Evolutionary conservation across 2,113 vertebrate genomes (phyloP).

Genomic region (Hypocryptadius cinnamomeus): DNA sequence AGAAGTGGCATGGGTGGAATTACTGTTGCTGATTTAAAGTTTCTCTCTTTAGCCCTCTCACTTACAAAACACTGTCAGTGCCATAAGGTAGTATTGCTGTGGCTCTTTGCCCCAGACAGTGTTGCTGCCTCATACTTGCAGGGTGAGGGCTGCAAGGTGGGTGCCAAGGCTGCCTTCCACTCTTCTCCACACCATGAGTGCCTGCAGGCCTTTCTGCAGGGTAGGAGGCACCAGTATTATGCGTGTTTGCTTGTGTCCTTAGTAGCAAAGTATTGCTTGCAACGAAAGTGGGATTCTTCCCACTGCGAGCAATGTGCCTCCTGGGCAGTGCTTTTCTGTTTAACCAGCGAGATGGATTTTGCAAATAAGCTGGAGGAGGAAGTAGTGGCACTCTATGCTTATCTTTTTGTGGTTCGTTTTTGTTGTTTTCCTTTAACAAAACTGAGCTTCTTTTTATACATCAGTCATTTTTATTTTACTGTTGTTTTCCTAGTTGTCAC

Average conservation of each 20-base stretch:
- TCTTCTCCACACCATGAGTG: neutral
- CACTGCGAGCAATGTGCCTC: neutral
- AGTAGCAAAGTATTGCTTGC: slow-evolving; percentile 34
- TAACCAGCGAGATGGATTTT: neutral
- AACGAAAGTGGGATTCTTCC: neutral
- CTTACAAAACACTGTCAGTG: neutral
- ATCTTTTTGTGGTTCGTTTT: neutral
- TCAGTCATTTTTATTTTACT: neutral
- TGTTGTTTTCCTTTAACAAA: neutral
- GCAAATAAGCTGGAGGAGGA: neutral
- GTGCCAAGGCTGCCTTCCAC: neutral
- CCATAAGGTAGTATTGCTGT: neutral
- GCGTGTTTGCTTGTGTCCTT: slow-evolving; percentile 20
- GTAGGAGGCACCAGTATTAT: neutral
- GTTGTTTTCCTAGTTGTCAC: neutral
- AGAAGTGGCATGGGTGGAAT: neutral
- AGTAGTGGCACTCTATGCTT: neutral
- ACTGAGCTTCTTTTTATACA: neutral
- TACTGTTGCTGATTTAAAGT: neutral
- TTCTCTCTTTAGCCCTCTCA: neutral
- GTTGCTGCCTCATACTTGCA: neutral
- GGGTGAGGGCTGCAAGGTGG: neutral
- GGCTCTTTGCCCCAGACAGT: neutral
- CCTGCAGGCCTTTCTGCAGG: neutral
- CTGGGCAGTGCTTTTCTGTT: neutral